These are phyloP conservation scores for Seira sanloemensis DNA, from an alignment of 2,888 invertebrate species.

Conservation along the genomic window DNA sequence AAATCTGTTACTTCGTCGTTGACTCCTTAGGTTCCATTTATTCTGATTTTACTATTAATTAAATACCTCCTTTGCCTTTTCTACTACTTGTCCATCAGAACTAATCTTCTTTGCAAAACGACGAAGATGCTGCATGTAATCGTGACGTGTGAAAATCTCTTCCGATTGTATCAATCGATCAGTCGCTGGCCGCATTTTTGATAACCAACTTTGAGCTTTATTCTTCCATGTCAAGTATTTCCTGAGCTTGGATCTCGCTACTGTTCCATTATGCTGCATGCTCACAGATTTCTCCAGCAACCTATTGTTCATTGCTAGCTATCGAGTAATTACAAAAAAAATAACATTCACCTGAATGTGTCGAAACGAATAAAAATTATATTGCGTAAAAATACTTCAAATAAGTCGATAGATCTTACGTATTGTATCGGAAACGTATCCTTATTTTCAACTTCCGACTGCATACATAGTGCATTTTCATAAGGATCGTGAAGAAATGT, in stretches of 20 bases:
- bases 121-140: slow-evolving; percentile 29
- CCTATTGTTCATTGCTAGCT: slow-evolving; percentile 1
- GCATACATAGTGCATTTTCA: too few species aligned
- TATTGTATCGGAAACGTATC: too few species aligned
- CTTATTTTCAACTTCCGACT: too few species aligned
- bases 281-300: neutral
- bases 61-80: slow-evolving; percentile 32
- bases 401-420: too few species aligned
- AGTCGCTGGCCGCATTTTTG: slow-evolving; percentile 49
- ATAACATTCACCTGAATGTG: too few species aligned
- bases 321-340: too few species aligned
- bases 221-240: slow-evolving; percentile 56
- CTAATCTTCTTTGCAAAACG: slow-evolving; percentile 34
- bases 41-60: too few species aligned
- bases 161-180: slow-evolving; percentile 24
- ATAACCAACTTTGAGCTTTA: slow-evolving; percentile 55
- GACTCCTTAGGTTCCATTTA: too few species aligned
- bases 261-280: neutral
- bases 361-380: too few species aligned
- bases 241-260: slow-evolving; percentile 35
- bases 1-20: neutral
- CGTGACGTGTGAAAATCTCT: slow-evolving; percentile 12
- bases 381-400: too few species aligned
- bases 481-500: too few species aligned
- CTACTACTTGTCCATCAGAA: slow-evolving; percentile 32